Base-by-base conservation (phyloP, 2,888 invertebrate species). In the Athalia cordata region DNA sequence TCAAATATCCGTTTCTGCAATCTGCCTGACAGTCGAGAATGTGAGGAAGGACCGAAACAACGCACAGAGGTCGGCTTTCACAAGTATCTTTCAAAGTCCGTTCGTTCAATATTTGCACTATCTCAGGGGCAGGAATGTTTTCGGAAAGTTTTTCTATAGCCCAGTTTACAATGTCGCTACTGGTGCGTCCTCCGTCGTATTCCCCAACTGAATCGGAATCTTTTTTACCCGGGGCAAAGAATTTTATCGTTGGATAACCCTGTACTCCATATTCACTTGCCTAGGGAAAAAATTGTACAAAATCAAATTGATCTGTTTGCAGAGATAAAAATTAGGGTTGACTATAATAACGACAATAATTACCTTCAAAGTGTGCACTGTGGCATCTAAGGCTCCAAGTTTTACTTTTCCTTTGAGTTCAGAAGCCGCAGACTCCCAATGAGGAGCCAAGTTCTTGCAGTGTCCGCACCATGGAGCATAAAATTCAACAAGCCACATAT, bases 381-480 rank as follows among this genome's bases (percentile, higher is more conserved):
- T 99, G 0, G 99, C 98, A 92, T 99, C 99, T 0, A 99, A 90
- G 3, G 99, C 98, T 79, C 99, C 99, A 15, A 99, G 89, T 92
- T 99, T 99, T 82, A 94, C 96, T 92, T 99, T 99, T 86, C 99
- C 99, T 91, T 98, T 98, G 29, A 99, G 93, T 89, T 98, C 96
- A 4, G 95, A 92, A 15, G 99, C 99, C 2, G 99, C 99, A 87
- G 95, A 94, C 9, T 96, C 96, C 99, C 99, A 99, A 82, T 98
- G 96, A 0, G 99, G 99, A 77, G 96, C 99, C 77, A 99, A 92
- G 89, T 95, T 98, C 92, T 99, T 99, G 91, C 98, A 98, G 90
- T 98, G 98, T 5, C 98, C 98, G 90, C 98, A 98, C 96, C 98
- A 98, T 0, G 97, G 97, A 5, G 99, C 99, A 91, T 94, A 99